Percentiles rank a stretch among this genome's conserved stretches.
phyloP scores from a whole-genome alignment of 2,797 vertebrate species.

The Buceros bicornis region DNA sequence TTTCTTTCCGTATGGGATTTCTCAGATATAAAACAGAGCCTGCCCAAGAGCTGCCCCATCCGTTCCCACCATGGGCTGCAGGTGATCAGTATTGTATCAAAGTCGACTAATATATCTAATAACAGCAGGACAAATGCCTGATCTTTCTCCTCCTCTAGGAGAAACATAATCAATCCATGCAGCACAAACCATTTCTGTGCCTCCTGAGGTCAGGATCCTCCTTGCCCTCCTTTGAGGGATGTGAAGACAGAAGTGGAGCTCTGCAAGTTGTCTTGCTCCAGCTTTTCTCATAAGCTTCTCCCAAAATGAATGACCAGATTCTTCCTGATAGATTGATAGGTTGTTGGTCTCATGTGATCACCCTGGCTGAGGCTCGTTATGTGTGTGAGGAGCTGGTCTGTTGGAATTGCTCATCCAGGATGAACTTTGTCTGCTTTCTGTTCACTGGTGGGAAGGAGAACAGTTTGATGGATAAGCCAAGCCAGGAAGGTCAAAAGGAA shows the following conservation, averaged over 20 bases:
- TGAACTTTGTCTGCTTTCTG: not conserved
- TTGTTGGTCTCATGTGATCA: not conserved
- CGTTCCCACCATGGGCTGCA: not conserved
- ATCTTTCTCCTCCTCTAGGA: not conserved
- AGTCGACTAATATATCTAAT: not conserved
- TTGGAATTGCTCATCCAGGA: not conserved
- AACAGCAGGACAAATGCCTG: not conserved
- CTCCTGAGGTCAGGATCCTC: not conserved
- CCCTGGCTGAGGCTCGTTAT: not conserved
- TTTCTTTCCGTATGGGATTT: not conserved
- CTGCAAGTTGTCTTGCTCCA: not conserved
- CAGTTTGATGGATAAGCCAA: constrained; percentile 23
- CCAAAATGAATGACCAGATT: not conserved
- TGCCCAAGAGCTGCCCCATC: not conserved
- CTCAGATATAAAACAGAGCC: not conserved
- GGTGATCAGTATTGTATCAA: not conserved
- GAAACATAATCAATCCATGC: not conserved
- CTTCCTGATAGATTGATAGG: not conserved
- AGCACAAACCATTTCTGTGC: not conserved
- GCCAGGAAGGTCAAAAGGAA: not conserved
- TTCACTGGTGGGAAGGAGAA: not conserved
- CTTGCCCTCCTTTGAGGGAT: not conserved
- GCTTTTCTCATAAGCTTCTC: not conserved
- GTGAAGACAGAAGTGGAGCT: not conserved
- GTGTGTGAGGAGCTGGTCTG: not conserved